These are phyloP conservation scores for Shinisaurus crocodilurus DNA, from an alignment of 2,113 vertebrate species.

Conservation along the genomic window DNA sequence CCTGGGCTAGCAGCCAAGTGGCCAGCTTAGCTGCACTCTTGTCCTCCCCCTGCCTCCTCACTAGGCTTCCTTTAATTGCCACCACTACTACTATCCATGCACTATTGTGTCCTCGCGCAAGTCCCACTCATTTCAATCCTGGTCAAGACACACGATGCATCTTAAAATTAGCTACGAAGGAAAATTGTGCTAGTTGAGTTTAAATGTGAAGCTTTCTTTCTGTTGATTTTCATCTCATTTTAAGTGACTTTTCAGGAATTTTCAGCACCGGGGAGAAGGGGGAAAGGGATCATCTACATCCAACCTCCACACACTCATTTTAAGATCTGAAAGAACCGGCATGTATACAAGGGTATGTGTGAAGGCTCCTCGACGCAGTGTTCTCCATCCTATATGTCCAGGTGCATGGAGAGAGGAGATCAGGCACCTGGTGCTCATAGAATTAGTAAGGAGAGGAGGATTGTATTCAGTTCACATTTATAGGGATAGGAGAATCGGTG, in stretches of 20 bases:
- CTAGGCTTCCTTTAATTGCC: not conserved
- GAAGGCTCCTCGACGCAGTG: too few species aligned
- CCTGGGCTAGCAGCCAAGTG: conserved; percentile 3
- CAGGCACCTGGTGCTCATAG: not conserved
- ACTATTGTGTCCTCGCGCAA: not conserved
- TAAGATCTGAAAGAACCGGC: too few species aligned
- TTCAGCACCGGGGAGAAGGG: not conserved
- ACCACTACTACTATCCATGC: not conserved
- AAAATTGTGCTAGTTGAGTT: not conserved
- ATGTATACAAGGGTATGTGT: not conserved
- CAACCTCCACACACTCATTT: too few species aligned
- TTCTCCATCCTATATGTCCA: not conserved
- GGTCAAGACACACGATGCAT: not conserved
- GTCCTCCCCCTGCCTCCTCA: not conserved
- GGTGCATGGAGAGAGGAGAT: too few species aligned
- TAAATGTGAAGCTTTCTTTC: not conserved
- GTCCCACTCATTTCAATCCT: not conserved
- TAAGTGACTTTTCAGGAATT: not conserved
- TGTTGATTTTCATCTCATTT: not conserved
- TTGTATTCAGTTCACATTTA: too few species aligned
- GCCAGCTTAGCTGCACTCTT: not conserved
- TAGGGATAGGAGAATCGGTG: too few species aligned
- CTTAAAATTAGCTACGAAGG: not conserved
- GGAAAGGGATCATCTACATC: not conserved
- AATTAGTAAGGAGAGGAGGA: not conserved